A percentile compares a stretch with the other conserved stretches of the same genome.
Evolutionary conservation across 2,797 vertebrate species (phyloP).

Genomic region (Apodemus agrarius): DNA sequence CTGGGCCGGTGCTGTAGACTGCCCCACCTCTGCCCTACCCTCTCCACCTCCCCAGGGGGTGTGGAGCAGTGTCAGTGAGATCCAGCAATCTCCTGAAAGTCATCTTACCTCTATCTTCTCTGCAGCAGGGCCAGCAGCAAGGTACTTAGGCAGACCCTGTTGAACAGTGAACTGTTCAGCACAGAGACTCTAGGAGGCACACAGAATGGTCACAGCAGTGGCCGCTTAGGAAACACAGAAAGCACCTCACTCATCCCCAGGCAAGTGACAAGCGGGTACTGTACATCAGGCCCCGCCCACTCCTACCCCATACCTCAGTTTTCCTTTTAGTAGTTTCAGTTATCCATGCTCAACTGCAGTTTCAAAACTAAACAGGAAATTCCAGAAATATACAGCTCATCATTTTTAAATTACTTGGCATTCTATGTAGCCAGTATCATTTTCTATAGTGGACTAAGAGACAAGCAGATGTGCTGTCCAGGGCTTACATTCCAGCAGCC

Average conservation of each 20-base stretch:
- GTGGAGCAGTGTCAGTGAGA: background rate
- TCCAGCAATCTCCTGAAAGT: background rate
- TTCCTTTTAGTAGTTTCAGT: background rate
- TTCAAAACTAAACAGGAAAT: conserved; percentile 8
- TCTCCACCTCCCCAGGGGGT: background rate
- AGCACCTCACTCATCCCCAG: background rate
- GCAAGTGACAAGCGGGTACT: background rate
- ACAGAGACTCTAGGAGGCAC: background rate
- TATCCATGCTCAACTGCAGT: background rate
- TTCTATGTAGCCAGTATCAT: background rate
- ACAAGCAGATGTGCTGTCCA: background rate
- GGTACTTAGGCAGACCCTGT: background rate
- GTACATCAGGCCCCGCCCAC: background rate
- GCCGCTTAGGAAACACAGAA: background rate
- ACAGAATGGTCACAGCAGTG: background rate
- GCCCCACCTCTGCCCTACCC: background rate
- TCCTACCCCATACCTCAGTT: background rate
- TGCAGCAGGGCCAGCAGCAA: background rate
- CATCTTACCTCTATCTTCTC: background rate
- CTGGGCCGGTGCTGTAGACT: background rate
- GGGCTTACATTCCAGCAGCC: background rate
- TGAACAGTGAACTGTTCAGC: background rate
- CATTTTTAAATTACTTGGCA: background rate
- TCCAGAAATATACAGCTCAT: background rate
- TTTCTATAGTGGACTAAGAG: too few relatives aligned